Evolutionary conservation across 2,888 invertebrate species (phyloP).

Genomic region (Lobophora halterata): DNA sequence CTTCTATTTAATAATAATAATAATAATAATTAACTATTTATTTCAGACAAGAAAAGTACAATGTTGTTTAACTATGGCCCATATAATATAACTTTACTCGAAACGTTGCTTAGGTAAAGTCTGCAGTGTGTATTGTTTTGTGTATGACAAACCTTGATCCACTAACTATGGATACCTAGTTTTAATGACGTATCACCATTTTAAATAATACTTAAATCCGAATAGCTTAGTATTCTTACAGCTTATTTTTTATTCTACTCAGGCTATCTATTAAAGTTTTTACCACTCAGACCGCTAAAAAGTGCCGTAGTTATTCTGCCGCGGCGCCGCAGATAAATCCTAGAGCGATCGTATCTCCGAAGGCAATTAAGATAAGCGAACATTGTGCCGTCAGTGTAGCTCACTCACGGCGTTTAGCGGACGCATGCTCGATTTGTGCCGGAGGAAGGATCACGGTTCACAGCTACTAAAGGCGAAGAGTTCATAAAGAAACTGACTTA

Average conservation of each 20-base stretch:
- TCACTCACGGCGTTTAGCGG: constrained; percentile 58
- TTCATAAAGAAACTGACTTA: no score
- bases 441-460: constrained; percentile 37
- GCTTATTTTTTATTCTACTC: constrained; percentile 2
- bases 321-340: constrained; percentile 65
- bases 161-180: no score
- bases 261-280: constrained; percentile 61
- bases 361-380: constrained; percentile 76
- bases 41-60: no score
- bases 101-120: no score
- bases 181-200: no score
- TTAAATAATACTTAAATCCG: constrained; percentile 5
- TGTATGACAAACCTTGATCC: no score
- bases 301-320: constrained; percentile 50
- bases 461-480: constrained; percentile 16
- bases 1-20: no score
- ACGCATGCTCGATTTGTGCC: constrained; percentile 57
- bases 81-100: no score
- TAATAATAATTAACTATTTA: no score
- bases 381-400: constrained; percentile 66
- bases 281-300: constrained; percentile 52
- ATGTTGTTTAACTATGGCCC: no score
- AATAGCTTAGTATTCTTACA: no score
- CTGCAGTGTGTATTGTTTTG: no score
- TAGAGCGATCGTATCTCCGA: constrained; percentile 63